Percentiles rank a stretch among this genome's conserved stretches.
Conservation (phyloP, 2,113 vertebrate species). For the Climacteris rufus region DNA sequence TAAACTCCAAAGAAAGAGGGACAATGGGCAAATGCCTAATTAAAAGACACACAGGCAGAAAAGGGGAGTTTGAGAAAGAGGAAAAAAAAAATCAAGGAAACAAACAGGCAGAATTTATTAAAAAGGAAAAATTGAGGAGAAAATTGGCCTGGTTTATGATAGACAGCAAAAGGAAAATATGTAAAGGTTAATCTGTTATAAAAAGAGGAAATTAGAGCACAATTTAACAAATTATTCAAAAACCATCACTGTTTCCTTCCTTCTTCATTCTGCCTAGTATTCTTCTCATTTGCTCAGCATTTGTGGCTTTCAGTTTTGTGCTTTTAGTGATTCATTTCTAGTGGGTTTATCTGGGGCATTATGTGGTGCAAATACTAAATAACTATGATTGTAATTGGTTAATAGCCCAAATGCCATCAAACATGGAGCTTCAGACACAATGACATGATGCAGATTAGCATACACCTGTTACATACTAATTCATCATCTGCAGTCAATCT, state of each 20-base stretch:
- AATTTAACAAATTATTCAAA: not conserved
- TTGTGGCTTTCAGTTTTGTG: not conserved
- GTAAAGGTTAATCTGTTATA: not conserved
- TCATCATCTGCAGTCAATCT: not conserved
- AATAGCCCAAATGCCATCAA: not conserved
- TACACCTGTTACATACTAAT: not conserved
- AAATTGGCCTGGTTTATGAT: not conserved
- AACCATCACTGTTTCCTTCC: not conserved
- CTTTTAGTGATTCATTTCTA: not conserved
- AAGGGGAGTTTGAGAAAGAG: not conserved
- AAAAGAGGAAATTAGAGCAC: not conserved
- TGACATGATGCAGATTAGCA: not conserved
- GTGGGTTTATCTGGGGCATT: not conserved
- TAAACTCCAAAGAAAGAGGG: not conserved
- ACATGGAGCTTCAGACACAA: not conserved
- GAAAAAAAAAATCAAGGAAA: not conserved
- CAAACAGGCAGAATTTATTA: not conserved
- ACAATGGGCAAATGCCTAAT: fast-evolving
- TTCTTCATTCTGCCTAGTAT: not conserved
- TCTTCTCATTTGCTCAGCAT: not conserved
- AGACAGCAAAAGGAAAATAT: not conserved
- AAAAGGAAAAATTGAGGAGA: not conserved
- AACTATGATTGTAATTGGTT: not conserved
- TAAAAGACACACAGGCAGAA: not conserved
- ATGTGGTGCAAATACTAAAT: not conserved